These are phyloP conservation scores for Ciconia boyciana DNA, from an alignment of 2,113 vertebrate species.

Conservation along the genomic window DNA sequence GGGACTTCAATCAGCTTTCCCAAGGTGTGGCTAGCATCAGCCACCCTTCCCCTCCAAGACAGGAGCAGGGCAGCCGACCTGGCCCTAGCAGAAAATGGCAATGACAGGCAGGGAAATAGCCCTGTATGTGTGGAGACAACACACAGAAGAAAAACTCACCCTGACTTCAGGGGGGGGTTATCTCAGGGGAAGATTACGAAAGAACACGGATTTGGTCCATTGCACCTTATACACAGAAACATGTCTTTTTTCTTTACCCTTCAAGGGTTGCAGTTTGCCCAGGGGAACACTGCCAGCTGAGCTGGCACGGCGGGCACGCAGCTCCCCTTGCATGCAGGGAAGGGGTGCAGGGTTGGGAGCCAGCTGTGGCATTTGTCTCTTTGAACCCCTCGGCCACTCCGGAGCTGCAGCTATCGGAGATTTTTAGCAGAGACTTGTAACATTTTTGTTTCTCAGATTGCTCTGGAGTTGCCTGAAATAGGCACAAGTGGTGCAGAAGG, in stretches of 20 bases:
- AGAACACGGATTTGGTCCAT: background rate
- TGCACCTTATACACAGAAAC: background rate
- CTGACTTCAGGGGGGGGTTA: background rate
- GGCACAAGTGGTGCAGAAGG: background rate
- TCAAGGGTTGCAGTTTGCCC: background rate
- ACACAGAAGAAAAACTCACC: background rate
- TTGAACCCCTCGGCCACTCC: background rate
- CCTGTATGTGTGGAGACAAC: fast-evolving
- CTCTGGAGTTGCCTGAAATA: background rate
- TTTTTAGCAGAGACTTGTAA: background rate
- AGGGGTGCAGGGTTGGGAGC: background rate
- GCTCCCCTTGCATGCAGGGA: background rate
- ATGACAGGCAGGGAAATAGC: background rate
- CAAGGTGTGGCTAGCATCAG: background rate
- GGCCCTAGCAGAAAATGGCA: background rate
- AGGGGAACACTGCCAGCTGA: background rate
- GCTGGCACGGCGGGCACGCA: fast-evolving
- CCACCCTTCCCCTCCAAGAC: background rate
- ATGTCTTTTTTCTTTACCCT: background rate
- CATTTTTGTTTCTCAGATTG: background rate
- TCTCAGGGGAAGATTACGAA: background rate
- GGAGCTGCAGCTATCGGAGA: fast-evolving
- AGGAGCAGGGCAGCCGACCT: background rate
- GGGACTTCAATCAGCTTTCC: background rate
- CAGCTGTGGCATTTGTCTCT: background rate